These are phyloP conservation scores for Montipora cactus DNA, from an alignment of 64 coral and sea anemone species.

Conservation along the genomic window DNA sequence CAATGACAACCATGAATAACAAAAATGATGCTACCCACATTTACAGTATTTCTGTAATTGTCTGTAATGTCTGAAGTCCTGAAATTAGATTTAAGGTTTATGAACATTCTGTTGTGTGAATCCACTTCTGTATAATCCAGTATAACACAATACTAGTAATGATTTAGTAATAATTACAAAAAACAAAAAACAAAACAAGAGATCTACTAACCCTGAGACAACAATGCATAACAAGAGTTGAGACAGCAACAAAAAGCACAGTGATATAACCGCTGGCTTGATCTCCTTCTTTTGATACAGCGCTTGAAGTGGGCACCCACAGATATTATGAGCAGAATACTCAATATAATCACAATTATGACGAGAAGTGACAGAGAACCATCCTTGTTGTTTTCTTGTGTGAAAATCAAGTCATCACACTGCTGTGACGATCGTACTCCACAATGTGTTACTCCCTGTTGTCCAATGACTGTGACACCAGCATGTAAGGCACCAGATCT, in stretches of 20 bases:
- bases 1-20: no score
- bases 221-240: neutral
- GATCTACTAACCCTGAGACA: neutral
- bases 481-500: neutral
- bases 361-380: no score
- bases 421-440: neutral
- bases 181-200: neutral
- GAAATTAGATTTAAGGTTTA: no score
- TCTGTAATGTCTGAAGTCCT: no score
- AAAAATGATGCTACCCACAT: no score
- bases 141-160: no score
- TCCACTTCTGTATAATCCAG: no score
- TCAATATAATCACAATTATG: neutral
- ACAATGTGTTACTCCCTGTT: constrained; percentile 15
- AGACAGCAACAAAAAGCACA: neutral
- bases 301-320: neutral
- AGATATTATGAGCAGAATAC: neutral
- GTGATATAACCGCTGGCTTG: neutral
- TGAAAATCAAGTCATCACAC: neutral
- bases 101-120: no score
- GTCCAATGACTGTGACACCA: neutral
- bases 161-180: no score
- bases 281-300: neutral
- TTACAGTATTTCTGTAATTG: no score
- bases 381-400: neutral